Percentiles rank a stretch among this genome's conserved stretches.
These are phyloP conservation scores for Sinocyclocheilus rhinocerous DNA, from an alignment of 2,113 vertebrate genomes.

Conservation along the genomic window DNA sequence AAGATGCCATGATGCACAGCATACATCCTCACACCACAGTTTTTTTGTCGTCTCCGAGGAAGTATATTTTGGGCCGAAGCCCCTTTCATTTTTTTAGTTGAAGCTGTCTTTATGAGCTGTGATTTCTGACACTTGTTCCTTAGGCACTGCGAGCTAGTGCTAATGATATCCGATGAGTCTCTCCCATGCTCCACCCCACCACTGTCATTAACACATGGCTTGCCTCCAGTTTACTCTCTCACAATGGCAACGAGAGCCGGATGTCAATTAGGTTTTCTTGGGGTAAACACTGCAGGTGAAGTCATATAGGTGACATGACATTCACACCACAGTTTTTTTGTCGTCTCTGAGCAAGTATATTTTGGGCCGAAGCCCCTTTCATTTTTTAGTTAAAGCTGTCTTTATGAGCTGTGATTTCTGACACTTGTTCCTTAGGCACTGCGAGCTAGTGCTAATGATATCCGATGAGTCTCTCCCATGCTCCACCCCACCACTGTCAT, in stretches of 20 bases:
- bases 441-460: constrained; percentile 61
- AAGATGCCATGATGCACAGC: background rate
- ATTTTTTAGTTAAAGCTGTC: constrained; percentile 30
- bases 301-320: constrained; percentile 11
- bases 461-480: constrained; percentile 58
- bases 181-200: constrained; percentile 53
- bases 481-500: constrained; percentile 62
- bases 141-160: constrained; percentile 42
- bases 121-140: constrained; percentile 51
- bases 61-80: constrained; percentile 41
- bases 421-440: constrained; percentile 44
- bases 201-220: constrained; percentile 68
- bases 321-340: constrained; percentile 30
- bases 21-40: background rate
- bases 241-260: constrained; percentile 53
- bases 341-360: constrained; percentile 17
- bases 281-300: constrained; percentile 53
- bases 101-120: constrained; percentile 42
- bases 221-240: constrained; percentile 60
- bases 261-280: constrained; percentile 63
- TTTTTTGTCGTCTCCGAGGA: constrained; percentile 16
- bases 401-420: constrained; percentile 52
- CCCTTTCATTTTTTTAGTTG: constrained; percentile 35
- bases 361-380: constrained; percentile 40
- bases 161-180: constrained; percentile 65